Evolutionary conservation across 2,888 invertebrate species (phyloP).

Genomic region (Athripsodes cinereus): DNA sequence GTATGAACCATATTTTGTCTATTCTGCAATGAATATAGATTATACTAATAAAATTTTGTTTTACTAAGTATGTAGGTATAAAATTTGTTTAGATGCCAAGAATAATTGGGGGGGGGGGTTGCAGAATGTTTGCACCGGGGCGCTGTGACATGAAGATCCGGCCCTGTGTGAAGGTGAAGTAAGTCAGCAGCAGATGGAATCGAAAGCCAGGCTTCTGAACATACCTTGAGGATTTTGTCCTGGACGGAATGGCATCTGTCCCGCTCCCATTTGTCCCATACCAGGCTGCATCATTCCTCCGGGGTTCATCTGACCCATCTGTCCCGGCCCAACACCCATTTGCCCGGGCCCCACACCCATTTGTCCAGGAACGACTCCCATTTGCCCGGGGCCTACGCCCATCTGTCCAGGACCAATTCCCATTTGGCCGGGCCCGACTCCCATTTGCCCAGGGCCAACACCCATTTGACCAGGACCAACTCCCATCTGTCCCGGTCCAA

Average conservation of each 20-base stretch:
- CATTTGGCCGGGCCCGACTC: constrained; percentile 33
- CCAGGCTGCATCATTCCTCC: constrained; percentile 20
- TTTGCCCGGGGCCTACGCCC: constrained; percentile 33
- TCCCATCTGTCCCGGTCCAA: constrained; percentile 34
- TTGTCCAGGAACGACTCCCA: constrained; percentile 35
- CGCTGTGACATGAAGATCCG: no score
- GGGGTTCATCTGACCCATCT: constrained; percentile 20
- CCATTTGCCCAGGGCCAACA: constrained; percentile 20
- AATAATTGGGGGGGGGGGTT: no score
- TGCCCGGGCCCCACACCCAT: constrained; percentile 28
- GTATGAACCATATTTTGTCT: no score
- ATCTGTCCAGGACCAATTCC: constrained; percentile 29
- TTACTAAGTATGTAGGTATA: no score
- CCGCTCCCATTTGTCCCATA: constrained; percentile 12
- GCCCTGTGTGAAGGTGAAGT: no score
- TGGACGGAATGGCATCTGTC: constrained; percentile 20
- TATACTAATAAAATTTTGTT: no score
- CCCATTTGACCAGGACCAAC: constrained; percentile 36
- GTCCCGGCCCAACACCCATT: constrained; percentile 20
- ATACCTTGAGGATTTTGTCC: constrained; percentile 21
- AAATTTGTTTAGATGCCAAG: no score
- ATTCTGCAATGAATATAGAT: no score
- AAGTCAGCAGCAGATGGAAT: no score
- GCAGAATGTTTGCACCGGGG: no score
- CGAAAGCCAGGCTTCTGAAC: no score